phyloP scores from a whole-genome alignment of 2,797 vertebrate genomes.

The Chelonia mydas region DNA sequence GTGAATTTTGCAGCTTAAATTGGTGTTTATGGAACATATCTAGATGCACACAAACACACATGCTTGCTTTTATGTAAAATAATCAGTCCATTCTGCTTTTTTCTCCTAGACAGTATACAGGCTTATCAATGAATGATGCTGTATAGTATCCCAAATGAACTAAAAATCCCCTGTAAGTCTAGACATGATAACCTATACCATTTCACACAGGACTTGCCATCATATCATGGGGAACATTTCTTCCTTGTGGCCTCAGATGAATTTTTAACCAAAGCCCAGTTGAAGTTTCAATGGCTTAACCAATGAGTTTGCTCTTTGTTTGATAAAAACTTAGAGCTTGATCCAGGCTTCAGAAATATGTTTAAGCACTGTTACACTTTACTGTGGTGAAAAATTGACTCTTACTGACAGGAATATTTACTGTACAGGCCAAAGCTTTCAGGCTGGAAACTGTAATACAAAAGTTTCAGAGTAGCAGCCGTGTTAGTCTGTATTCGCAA shows the following conservation, averaged over 20 bases:
- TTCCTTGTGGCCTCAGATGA: not conserved
- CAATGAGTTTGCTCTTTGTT: constrained; percentile 24
- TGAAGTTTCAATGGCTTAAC: constrained; percentile 9
- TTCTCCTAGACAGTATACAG: not conserved
- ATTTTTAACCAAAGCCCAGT: constrained; percentile 33
- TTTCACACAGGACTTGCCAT: constrained; percentile 41
- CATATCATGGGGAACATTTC: constrained; percentile 2
- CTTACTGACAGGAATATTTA: not conserved
- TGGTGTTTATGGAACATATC: not conserved
- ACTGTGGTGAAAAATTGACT: not conserved
- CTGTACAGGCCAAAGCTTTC: not conserved
- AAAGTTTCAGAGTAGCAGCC: not conserved
- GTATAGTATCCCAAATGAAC: not conserved
- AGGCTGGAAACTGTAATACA: not conserved
- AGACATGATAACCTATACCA: not conserved
- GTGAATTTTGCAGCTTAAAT: not conserved
- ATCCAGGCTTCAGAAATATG: constrained; percentile 14
- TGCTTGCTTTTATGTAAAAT: not conserved
- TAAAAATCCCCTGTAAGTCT: constrained; percentile 4
- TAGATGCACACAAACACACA: not conserved
- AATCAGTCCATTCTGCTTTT: not conserved
- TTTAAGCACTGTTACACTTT: constrained; percentile 36
- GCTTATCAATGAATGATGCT: not conserved
- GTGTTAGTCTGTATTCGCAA: no score
- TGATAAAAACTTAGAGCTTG: not conserved